These are phyloP conservation scores for Vulpes ferrilata DNA, from an alignment of 2,113 vertebrate species.

Conservation along the genomic window DNA sequence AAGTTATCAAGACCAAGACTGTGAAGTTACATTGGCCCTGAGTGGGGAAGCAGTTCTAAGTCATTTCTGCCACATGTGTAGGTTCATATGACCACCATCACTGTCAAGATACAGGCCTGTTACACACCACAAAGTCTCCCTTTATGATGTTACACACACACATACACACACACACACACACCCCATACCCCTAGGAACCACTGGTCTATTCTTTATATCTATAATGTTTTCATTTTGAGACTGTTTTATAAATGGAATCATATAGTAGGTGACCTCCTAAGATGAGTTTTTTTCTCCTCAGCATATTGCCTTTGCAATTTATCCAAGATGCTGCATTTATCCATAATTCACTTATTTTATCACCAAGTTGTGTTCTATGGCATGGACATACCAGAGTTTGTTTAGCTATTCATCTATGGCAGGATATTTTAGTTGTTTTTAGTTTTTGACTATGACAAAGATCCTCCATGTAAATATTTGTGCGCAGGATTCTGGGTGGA, in stretches of 20 bases:
- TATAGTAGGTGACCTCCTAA: neutral
- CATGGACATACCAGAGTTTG: neutral
- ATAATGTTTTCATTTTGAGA: neutral
- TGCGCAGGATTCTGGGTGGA: neutral
- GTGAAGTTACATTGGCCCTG: neutral
- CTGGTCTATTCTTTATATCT: neutral
- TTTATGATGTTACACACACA: neutral
- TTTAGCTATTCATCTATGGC: rapidly evolving
- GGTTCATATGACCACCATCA: neutral
- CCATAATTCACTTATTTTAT: neutral
- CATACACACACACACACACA: neutral
- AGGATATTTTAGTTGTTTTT: neutral
- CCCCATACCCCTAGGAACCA: neutral
- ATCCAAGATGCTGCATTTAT: neutral
- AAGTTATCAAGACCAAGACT: neutral
- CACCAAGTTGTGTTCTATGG: no score
- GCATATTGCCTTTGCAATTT: neutral
- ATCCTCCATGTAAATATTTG: neutral
- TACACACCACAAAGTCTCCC: neutral
- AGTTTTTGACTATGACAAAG: neutral
- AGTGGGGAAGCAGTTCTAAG: neutral
- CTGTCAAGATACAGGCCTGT: neutral
- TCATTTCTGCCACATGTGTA: neutral
- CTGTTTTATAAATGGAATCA: neutral
- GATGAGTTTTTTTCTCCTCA: neutral